Base-by-base conservation (phyloP, 2,888 invertebrate species). In the Mystacides longicornis region DNA sequence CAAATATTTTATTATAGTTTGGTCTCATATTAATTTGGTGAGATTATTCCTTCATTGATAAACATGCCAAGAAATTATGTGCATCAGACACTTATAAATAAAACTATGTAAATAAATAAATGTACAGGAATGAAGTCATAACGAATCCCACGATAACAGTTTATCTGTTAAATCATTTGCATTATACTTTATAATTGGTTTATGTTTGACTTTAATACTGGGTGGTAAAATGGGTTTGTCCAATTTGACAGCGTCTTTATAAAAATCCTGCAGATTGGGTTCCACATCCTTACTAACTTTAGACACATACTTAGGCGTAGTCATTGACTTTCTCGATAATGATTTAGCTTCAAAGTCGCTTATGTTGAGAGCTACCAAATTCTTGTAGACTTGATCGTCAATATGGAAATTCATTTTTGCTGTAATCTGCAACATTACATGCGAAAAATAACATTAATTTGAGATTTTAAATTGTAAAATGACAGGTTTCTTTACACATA, bases 211-310 rank as follows among this genome's bases (percentile, higher is more conserved):
- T 46, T 57, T 61, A 2, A 51, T 27, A 18, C 54, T 27, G 11
- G 51, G 21, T 2, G 56, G 49, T 7, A 53, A 43, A 23, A 61
- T 74, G 14, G 68, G 64, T 1, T 64, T 56, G 61, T 77, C 76
- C 46, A 57, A 55, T 57, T 71, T 71, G 48, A 64, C 65, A n/a
- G 69, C 68, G 51, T 73, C 69, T 62, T 71, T 66, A 53, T 66
- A 72, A 60, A 77, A 77, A 58, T 77, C 77, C 62, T 76, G 74
- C 56, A 77, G 71, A 54, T 72, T 71, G 5, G 77, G 77, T 62
- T 77, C 77, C 0, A 73, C 57, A 58, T 77, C 77, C 60, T 66
- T 70, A 63, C 72, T 74, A 1, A 58, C 16, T n/a, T 53, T 57
- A 1, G 60, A 61, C 22, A 49, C 31, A 16, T 33, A 49, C 43